Base-by-base conservation (phyloP, 2,797 vertebrate genomes). In the Myotis pilosus region DNA sequence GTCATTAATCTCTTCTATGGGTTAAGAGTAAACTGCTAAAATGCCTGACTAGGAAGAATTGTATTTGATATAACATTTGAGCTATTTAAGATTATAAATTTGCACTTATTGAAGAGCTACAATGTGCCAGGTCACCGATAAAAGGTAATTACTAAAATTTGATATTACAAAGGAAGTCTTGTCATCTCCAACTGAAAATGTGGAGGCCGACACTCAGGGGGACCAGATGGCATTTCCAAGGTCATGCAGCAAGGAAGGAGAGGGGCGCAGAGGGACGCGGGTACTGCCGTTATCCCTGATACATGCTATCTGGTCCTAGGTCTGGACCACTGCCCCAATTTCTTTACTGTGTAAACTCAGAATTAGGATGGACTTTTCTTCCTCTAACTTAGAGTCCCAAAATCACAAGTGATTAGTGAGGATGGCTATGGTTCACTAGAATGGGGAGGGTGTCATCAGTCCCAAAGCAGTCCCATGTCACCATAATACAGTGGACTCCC, bases 1-100 rank as follows among this genome's bases (percentile, higher is more conserved):
- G 11, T 89, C 60, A 64, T 44, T 47, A 36, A 6, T 95, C 25
- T 71, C 28, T 41, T 53, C 30, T 9, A 22, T 64, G 17, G 2
- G 10, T 91, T 84, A 49, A 79, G 87, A 55, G 28, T 3, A 85
- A 93, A 57, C 47, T 71, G 25, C 66, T 51, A 71, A 96, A 84
- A 83, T 36, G 33, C 9, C 22, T 53, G 62, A 74, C 25, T 62
- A 41, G 15, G 36, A 62, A 53, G 36, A 78, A 30, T 71, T 60
- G 4, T 62, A 38, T 49, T 68, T 91, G 72, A 41, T 71, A n/a
- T 23, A 74, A 60, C 47, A 38, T 30, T 85, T 44, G 55, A 87
- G 51, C n/a, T 22, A 33, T 57, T 62, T 81, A 60, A 86, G 22
- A 60, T 53, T 76, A 85, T 57, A 64, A 71, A 82, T 64, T 51